Evolutionary conservation across 2,113 vertebrate genomes (phyloP).

Genomic region (Philantomba maxwellii): DNA sequence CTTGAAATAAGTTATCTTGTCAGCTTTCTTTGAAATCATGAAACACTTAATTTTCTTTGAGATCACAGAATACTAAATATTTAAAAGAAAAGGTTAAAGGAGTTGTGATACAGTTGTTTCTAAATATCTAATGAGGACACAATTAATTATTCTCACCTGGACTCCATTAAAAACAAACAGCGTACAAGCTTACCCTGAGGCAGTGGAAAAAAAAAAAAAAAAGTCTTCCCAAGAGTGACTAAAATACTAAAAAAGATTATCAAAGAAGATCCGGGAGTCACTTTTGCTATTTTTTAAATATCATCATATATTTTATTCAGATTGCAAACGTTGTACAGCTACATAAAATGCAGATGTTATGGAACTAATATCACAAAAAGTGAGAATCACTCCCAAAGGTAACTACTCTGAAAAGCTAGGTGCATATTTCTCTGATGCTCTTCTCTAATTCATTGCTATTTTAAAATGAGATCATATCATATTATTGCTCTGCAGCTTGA

Average conservation of each 20-base stretch:
- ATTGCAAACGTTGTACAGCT: background rate
- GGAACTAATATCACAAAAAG: background rate
- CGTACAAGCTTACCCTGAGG: fast-evolving
- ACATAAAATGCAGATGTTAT: background rate
- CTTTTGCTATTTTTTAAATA: background rate
- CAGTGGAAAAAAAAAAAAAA: background rate
- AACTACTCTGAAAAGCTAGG: background rate
- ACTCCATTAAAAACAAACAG: background rate
- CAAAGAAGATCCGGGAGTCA: background rate
- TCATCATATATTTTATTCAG: background rate
- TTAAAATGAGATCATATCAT: background rate
- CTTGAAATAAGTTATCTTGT: constrained; percentile 29
- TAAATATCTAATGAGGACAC: background rate
- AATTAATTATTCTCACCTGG: background rate
- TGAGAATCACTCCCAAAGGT: background rate
- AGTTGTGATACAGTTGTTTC: background rate
- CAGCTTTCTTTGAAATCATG: constrained; percentile 5
- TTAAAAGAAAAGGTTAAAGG: constrained; percentile 6
- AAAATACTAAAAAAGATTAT: background rate
- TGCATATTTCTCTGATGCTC: background rate
- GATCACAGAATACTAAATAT: background rate
- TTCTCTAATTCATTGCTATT: background rate
- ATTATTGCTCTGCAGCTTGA: background rate
- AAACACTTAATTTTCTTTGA: constrained; percentile 18
- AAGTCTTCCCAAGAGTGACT: background rate